Evolutionary conservation across 2,888 invertebrate species (phyloP).

Genomic region (Drosophila nr. perissopoda): DNA sequence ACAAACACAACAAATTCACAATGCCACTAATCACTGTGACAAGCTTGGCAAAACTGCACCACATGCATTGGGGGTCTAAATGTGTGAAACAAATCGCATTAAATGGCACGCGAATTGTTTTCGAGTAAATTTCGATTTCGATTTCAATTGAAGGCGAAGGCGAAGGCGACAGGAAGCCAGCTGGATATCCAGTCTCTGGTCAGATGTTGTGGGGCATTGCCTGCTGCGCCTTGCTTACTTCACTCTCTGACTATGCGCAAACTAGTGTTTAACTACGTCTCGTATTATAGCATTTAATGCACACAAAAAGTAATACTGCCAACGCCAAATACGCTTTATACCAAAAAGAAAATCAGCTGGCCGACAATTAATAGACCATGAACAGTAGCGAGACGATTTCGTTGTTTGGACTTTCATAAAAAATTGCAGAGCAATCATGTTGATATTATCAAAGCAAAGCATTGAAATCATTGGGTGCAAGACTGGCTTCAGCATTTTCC

Average conservation of each 20-base stretch:
- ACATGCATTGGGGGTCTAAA: slow-evolving; percentile 13
- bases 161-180: background rate
- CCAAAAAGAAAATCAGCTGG: slow-evolving; percentile 62
- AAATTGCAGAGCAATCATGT: slow-evolving; percentile 26
- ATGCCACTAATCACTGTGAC: background rate
- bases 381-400: slow-evolving; percentile 65
- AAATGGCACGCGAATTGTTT: slow-evolving; percentile 30
- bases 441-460: slow-evolving; percentile 5
- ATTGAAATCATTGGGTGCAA: background rate
- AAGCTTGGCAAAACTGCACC: slow-evolving; percentile 6
- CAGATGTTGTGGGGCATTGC: slow-evolving; percentile 10
- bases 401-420: slow-evolving; percentile 29
- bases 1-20: slow-evolving; percentile 6
- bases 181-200: background rate
- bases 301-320: slow-evolving; percentile 19
- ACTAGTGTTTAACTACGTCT: background rate
- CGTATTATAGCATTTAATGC: slow-evolving; percentile 13
- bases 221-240: slow-evolving; percentile 9
- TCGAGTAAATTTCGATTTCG: slow-evolving; percentile 21
- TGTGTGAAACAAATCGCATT: slow-evolving; percentile 31
- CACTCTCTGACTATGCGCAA: slow-evolving; percentile 8
- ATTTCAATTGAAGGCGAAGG: background rate
- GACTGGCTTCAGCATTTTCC: background rate
- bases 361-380: slow-evolving; percentile 75
- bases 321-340: slow-evolving; percentile 34